A percentile compares a stretch with the other conserved stretches of the same genome.
Conservation (phyloP, 2,113 vertebrate genomes). For the Corythaeola cristata region DNA sequence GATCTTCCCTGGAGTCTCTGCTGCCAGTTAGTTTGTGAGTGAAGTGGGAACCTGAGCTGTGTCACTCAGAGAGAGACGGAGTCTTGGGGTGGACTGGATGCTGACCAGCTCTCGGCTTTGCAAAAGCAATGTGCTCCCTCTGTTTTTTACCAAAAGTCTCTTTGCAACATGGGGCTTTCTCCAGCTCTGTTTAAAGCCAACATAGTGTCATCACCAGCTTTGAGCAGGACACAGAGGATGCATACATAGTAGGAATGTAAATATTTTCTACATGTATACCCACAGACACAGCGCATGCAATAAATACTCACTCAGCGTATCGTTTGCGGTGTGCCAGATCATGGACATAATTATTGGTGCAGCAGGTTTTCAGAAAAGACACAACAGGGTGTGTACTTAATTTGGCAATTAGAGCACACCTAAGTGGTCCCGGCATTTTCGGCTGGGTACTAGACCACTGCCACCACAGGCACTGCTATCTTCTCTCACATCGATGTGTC, state of each 20-base stretch:
- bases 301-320: neutral
- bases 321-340: neutral
- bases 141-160: neutral
- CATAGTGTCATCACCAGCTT: neutral
- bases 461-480: neutral
- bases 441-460: neutral
- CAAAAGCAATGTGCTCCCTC: neutral
- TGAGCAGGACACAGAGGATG: neutral
- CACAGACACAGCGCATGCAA: neutral
- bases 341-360: slow-evolving; percentile 46
- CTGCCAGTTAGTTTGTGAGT: neutral
- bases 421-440: slow-evolving; percentile 4
- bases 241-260: neutral
- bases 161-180: neutral
- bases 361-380: slow-evolving; percentile 53
- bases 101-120: neutral
- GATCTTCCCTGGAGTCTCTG: neutral
- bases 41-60: neutral
- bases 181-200: neutral
- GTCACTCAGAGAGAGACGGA: neutral
- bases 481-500: neutral
- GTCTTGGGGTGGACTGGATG: neutral
- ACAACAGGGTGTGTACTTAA: slow-evolving; percentile 42
- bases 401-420: slow-evolving; percentile 47
- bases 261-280: slow-evolving; percentile 7